phyloP scores from a whole-genome alignment of 2,888 invertebrate species.

The Pemphredon lugubris region DNA sequence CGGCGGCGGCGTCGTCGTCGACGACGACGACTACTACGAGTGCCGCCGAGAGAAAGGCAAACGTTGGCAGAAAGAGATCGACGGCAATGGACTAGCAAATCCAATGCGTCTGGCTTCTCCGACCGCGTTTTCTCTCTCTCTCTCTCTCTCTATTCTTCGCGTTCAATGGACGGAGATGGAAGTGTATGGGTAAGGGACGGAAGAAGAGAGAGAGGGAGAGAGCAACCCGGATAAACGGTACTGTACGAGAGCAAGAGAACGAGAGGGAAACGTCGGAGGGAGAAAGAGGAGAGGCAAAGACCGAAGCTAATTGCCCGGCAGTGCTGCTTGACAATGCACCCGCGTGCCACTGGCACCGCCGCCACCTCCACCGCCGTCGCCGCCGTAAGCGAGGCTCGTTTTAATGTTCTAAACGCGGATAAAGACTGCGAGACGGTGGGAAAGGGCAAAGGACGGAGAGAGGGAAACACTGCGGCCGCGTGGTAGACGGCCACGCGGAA shows the following conservation, averaged over 20 bases:
- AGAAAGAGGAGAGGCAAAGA: conserved; percentile 38
- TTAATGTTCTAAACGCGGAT: conserved; percentile 67
- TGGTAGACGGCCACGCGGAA: conserved; percentile 72
- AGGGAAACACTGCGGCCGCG: conserved; percentile 37
- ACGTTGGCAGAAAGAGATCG: conserved; percentile 37
- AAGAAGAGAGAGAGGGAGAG: conserved; percentile 11
- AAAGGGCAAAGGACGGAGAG: conserved; percentile 32
- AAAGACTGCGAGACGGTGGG: conserved; percentile 35
- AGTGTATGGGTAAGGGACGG: no score
- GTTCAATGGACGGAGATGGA: no score
- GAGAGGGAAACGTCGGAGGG: background rate
- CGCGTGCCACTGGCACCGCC: conserved; percentile 39
- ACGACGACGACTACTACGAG: conserved; percentile 33
- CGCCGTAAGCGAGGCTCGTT: conserved; percentile 46
- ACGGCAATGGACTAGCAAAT: conserved; percentile 50
- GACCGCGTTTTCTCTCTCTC: background rate
- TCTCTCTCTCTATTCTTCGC: conserved; percentile 10
- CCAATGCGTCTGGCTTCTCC: conserved; percentile 53
- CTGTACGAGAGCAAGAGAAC: background rate
- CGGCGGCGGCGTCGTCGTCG: conserved; percentile 13
- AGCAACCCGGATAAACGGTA: conserved; percentile 43
- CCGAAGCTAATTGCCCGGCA: conserved; percentile 58
- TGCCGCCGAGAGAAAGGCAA: conserved; percentile 18
- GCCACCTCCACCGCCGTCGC: conserved; percentile 8
- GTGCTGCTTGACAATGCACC: conserved; percentile 59